These are phyloP conservation scores for Solenopsis invicta DNA, from an alignment of 1,140 invertebrate species.

Conservation along the genomic window DNA sequence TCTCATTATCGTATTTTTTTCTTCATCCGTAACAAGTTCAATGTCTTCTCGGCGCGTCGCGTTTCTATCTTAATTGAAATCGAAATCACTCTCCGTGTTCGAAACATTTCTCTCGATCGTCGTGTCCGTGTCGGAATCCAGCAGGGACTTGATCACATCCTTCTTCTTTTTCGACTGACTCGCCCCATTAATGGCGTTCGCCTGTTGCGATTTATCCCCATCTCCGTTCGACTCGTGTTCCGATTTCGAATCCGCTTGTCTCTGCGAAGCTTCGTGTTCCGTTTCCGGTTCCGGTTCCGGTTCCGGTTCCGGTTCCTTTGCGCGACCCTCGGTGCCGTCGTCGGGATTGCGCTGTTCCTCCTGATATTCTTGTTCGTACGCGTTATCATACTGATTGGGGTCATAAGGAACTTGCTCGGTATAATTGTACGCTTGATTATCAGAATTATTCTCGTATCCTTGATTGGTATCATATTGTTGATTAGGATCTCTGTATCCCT, in stretches of 20 bases:
- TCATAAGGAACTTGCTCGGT: conserved; percentile 19
- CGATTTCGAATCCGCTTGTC: background rate
- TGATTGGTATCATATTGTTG: conserved; percentile 66
- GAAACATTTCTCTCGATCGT: conserved; percentile 84
- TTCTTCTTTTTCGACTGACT: conserved; percentile 71
- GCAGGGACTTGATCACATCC: conserved; percentile 78
- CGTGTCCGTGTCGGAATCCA: conserved; percentile 85
- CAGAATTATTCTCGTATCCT: conserved; percentile 63
- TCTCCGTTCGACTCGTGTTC: background rate
- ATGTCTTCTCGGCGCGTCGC: background rate
- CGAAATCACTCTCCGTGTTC: conserved; percentile 85
- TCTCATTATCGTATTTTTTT: background rate
- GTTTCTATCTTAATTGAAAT: conserved; percentile 83
- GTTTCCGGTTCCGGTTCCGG: background rate
- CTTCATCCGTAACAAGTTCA: background rate
- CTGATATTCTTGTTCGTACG: conserved; percentile 16
- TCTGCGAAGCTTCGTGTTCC: background rate
- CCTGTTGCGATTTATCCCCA: conserved; percentile 28
- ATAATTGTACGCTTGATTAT: conserved; percentile 58
- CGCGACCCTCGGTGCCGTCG: background rate
- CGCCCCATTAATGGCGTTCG: background rate
- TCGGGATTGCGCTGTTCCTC: conserved; percentile 13
- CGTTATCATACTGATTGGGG: conserved; percentile 55
- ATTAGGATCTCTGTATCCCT: conserved; percentile 35
- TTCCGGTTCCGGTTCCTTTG: background rate